Conservation (phyloP, 1,140 invertebrate genomes). For the Brachionus calyciflorus region DNA sequence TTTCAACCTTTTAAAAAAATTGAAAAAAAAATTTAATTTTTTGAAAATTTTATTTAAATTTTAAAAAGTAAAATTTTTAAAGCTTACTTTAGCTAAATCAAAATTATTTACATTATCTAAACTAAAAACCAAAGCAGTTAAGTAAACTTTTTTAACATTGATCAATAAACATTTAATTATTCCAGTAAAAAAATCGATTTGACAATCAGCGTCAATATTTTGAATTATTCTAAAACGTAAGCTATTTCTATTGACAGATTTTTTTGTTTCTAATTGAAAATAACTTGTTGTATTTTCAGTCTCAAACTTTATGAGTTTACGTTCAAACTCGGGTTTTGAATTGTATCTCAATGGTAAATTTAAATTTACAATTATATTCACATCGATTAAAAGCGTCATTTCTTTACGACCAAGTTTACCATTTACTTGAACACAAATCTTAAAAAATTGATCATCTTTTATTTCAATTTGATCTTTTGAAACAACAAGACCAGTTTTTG, state of each 20-base stretch:
- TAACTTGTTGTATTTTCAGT: neutral
- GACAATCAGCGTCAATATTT: neutral
- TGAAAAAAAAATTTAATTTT: too few relatives aligned
- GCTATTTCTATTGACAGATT: neutral
- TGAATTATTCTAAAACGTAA: neutral
- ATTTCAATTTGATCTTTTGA: neutral
- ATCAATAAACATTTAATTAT: neutral
- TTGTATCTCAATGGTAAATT: too few relatives aligned
- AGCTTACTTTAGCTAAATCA: slow-evolving; percentile 8
- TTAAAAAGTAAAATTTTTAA: neutral
- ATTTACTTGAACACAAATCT: neutral
- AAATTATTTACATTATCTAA: slow-evolving; percentile 10
- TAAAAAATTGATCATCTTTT: neutral
- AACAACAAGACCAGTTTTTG: neutral
- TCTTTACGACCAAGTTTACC: neutral
- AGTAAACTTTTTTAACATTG: neutral
- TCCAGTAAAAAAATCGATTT: neutral
- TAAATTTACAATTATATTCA: neutral
- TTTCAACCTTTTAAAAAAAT: slow-evolving; percentile 12
- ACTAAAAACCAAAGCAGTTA: neutral
- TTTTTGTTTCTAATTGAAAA: neutral
- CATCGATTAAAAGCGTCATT: neutral
- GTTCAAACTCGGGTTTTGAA: neutral
- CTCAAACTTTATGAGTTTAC: neutral
- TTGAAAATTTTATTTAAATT: neutral